These are phyloP conservation scores for Listrodromus nycthemerus DNA, from an alignment of 2,888 invertebrate genomes.

Conservation along the genomic window DNA sequence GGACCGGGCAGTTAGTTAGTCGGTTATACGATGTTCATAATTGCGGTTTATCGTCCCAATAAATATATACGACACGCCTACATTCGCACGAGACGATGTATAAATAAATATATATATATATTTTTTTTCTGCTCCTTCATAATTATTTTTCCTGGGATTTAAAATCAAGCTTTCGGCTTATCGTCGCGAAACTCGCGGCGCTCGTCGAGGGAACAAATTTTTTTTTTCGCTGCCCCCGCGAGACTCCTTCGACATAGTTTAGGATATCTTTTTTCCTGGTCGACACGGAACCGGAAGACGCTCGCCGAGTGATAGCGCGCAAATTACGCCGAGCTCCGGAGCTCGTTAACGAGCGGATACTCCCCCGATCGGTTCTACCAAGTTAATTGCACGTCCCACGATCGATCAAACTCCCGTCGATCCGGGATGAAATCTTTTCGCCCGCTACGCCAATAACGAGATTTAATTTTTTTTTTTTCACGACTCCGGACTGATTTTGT, in stretches of 20 bases:
- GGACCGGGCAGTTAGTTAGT: constrained; percentile 78
- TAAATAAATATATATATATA: constrained; percentile 24
- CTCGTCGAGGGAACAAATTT: constrained; percentile 20
- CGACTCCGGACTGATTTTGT: no score
- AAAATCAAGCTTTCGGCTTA: constrained; percentile 76
- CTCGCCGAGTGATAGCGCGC: neutral
- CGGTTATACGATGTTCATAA: constrained; percentile 77
- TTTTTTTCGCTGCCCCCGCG: constrained; percentile 62
- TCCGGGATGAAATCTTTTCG: neutral
- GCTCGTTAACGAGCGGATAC: constrained; percentile 3
- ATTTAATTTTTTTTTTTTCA: neutral
- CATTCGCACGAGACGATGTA: constrained; percentile 53
- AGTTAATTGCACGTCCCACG: constrained; percentile 20
- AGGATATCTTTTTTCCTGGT: constrained; percentile 71
- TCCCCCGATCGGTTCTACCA: neutral
- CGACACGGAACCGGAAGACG: constrained; percentile 25
- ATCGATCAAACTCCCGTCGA: constrained; percentile 40
- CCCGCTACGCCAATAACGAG: neutral
- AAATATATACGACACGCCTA: constrained; percentile 79
- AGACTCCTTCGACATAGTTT: constrained; percentile 77
- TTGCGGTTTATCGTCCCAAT: constrained; percentile 83
- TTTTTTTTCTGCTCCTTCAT: constrained; percentile 7
- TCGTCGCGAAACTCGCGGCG: constrained; percentile 1
- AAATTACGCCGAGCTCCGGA: neutral
- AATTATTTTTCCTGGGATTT: constrained; percentile 77